Conservation (phyloP, 2,113 vertebrate species). For the Elgaria multicarinata region DNA sequence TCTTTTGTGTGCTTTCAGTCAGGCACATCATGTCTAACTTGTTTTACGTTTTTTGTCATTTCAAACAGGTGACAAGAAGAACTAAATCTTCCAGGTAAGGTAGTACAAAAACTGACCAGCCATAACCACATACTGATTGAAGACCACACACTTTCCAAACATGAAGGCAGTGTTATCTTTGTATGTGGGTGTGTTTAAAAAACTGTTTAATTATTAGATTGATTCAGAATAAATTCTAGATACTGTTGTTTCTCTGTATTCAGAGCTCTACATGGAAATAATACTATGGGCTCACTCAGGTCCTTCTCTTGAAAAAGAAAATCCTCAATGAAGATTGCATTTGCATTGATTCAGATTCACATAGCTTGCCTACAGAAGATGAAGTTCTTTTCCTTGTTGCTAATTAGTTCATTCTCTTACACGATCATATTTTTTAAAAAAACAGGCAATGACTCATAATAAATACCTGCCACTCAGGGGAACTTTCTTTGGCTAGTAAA, state of each 20-base stretch:
- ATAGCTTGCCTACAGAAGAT: background rate
- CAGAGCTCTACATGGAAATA: background rate
- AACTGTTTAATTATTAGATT: background rate
- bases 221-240: background rate
- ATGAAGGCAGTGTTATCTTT: background rate
- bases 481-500: conserved; percentile 17
- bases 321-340: background rate
- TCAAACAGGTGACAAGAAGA: background rate
- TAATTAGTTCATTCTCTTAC: background rate
- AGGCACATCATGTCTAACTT: conserved; percentile 27
- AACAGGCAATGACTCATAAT: background rate
- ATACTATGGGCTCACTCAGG: background rate
- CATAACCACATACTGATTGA: conserved; percentile 14
- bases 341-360: background rate
- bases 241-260: background rate
- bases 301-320: background rate
- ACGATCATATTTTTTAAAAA: background rate
- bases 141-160: conserved; percentile 13
- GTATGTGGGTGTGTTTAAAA: background rate
- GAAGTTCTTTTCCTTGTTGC: background rate
- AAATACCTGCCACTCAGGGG: conserved; percentile 17
- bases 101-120: conserved; percentile 6
- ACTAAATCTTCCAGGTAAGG: background rate
- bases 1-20: conserved; percentile 19
- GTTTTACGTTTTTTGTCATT: conserved; percentile 32